These are phyloP conservation scores for Apamea crenata DNA, from an alignment of 2,888 invertebrate species.

Conservation along the genomic window DNA sequence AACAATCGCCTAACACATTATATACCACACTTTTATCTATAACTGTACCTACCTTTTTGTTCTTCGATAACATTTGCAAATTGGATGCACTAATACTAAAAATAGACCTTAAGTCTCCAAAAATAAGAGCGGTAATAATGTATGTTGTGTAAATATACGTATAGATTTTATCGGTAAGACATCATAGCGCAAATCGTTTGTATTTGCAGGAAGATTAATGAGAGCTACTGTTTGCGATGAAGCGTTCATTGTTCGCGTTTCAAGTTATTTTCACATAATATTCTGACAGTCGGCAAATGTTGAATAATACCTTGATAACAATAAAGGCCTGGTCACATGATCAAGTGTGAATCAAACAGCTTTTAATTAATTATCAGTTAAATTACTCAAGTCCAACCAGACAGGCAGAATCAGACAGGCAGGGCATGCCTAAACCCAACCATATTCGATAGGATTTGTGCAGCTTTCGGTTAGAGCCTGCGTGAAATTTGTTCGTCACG, in stretches of 20 bases:
- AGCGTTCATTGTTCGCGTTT: conserved; percentile 48
- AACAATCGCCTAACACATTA: conserved; percentile 34
- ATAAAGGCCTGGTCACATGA: conserved; percentile 13
- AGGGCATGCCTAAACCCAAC: background rate
- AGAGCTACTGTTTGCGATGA: conserved; percentile 49
- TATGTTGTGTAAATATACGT: conserved; percentile 11
- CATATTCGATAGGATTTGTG: background rate
- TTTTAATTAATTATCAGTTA: background rate
- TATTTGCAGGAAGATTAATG: conserved; percentile 53
- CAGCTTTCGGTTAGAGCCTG: background rate
- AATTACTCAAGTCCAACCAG: background rate
- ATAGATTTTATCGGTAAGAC: conserved; percentile 41
- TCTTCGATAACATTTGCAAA: conserved; percentile 45
- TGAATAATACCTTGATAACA: conserved; percentile 34
- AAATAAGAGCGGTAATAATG: conserved; percentile 37
- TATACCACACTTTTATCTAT: conserved; percentile 45
- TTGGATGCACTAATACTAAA: conserved; percentile 5
- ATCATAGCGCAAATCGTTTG: conserved; percentile 39
- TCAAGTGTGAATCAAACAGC: background rate
- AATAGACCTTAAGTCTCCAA: conserved; percentile 2
- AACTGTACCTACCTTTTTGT: conserved; percentile 49
- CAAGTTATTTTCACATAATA: conserved; percentile 49
- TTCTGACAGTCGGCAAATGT: conserved; percentile 51
- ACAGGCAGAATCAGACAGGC: no score
- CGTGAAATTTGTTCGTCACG: background rate